Base-by-base conservation (phyloP, 2,888 invertebrate genomes). In the Syrphus vitripennis region DNA sequence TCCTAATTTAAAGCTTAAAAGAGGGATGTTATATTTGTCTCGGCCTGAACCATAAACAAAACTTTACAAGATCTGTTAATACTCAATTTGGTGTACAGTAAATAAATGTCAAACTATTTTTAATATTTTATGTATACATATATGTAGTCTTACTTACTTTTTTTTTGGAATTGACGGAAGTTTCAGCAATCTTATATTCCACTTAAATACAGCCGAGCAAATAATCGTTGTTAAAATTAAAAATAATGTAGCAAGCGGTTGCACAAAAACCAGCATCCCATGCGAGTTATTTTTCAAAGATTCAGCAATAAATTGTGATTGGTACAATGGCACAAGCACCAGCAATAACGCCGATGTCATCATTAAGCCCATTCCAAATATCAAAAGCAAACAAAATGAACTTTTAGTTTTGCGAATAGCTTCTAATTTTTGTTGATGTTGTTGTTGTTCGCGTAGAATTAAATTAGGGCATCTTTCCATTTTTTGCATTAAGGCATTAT, bases 251-350 rank as follows among this genome's bases (percentile, higher is more conserved):
- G 89, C 86, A 21, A 89, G 76, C 16, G 88, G 88, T 59, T 88
- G 88, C 26, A 88, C 84, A 77, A 88, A 89, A 48, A 89, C 34
- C 24, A 89, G 87, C 72, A 88, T 88, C 26, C 89, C 89, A 82
- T 88, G 89, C 19, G 88, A 87, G 55, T 88, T 89, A 77, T 88
- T 88, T 48, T 69, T 79, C 65, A 79, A 77, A 21, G 87, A 83
- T 59, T 88, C 88, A 50, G 88, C 70, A 80, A 87, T 87, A 57
- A 89, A 77, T 80, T 89, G 89, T 74, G 88, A 88, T 34, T 88
- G 88, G 90, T 94, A 94, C 50, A 94, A 90, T 16, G 94, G 94
- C 86, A 94, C 91, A 76, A 93, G 90, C 88, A 94, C 93, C 88
- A 94, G 90, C 31, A 94, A 89, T 37, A 91, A 90, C 70, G 93